A percentile compares a stretch with the other conserved stretches of the same genome.
Conservation (phyloP, 2,888 invertebrate genomes). For the Abrostola triplasia region DNA sequence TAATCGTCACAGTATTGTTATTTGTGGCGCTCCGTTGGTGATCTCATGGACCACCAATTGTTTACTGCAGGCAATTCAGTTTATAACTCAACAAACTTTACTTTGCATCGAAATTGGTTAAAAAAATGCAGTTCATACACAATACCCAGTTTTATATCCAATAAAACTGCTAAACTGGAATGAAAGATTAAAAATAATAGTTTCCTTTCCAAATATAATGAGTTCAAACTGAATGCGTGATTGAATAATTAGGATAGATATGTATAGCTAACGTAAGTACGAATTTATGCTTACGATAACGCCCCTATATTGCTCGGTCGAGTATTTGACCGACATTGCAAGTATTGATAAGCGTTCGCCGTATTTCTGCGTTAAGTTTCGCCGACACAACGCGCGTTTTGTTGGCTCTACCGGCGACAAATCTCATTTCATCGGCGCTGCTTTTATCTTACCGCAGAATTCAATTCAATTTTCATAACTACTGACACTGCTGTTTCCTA, state of each 20-base stretch:
- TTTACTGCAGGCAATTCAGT: not conserved
- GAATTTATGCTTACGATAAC: constrained; percentile 67
- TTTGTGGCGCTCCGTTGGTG: constrained; percentile 1
- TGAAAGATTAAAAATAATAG: not conserved
- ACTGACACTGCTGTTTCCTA: constrained; percentile 2
- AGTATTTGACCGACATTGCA: constrained; percentile 69
- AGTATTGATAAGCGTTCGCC: constrained; percentile 65
- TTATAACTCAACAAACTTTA: not conserved
- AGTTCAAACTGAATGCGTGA: constrained; percentile 10
- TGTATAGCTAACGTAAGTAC: constrained; percentile 38
- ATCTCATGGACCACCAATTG: not conserved
- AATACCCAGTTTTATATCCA: too few species aligned
- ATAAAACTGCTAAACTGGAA: too few species aligned
- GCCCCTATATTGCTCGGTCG: constrained; percentile 70
- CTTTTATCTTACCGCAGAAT: constrained; percentile 45
- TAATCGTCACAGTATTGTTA: constrained; percentile 31
- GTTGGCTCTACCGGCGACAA: constrained; percentile 32
- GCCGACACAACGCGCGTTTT: constrained; percentile 41
- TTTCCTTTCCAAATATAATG: not conserved
- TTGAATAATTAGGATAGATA: constrained; percentile 40
- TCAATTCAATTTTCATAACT: constrained; percentile 30
- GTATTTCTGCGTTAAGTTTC: constrained; percentile 52
- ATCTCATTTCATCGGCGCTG: constrained; percentile 27
- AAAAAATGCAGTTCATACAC: too few species aligned
- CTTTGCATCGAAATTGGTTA: not conserved